Conservation (phyloP, 2,888 invertebrate species). For the Digitonthophagus gazella region DNA sequence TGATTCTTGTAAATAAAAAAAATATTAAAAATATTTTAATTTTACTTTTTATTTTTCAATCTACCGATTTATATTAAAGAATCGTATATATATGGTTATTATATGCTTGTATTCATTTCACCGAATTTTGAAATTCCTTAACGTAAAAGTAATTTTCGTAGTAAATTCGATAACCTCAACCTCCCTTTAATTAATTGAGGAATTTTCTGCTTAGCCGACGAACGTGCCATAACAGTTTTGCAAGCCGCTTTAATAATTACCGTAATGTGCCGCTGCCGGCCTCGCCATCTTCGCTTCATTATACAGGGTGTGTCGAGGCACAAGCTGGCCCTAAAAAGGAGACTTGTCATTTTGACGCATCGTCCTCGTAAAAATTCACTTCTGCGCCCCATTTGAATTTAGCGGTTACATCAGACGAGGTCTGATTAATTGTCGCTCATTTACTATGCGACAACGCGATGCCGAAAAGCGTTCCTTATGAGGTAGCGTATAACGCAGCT, state of each 20-base stretch:
- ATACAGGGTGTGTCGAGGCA: not conserved
- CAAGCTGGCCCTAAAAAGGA: not conserved
- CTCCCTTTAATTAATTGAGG: slow-evolving; percentile 13
- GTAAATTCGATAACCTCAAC: not conserved
- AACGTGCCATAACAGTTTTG: not conserved
- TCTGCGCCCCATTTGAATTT: no score
- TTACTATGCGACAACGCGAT: no score
- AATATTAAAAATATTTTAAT: no score
- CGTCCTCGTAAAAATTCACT: no score
- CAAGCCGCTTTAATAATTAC: not conserved
- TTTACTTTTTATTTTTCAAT: no score
- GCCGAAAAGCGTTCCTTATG: no score
- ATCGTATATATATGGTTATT: no score
- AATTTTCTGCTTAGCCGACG: slow-evolving; percentile 4
- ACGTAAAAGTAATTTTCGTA: not conserved
- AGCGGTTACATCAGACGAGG: not conserved
- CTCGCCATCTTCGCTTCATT: not conserved
- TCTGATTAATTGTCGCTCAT: not conserved
- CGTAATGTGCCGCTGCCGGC: not conserved
- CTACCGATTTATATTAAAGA: no score
- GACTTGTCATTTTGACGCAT: not conserved
- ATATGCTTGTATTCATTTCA: no score
- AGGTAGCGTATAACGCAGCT: no score
- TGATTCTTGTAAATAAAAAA: no score
- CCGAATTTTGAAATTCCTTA: no score